Conservation (phyloP, 2,797 vertebrate species). For the Galago senegalensis region DNA sequence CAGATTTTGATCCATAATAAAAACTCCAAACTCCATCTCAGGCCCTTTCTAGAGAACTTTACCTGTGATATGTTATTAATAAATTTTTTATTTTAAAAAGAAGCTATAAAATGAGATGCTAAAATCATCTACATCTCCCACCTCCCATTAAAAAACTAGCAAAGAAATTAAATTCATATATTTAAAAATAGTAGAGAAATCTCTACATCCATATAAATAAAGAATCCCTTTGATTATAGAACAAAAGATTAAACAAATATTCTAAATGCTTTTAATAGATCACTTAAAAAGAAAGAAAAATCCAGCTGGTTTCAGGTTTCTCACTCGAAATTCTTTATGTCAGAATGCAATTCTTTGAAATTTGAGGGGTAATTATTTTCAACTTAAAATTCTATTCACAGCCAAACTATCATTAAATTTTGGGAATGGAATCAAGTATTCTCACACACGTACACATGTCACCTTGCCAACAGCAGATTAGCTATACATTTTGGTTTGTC, state of each 20-base stretch:
- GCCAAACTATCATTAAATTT: background rate
- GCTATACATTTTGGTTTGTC: background rate
- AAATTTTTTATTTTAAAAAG: background rate
- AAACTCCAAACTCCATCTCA: background rate
- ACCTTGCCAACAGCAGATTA: background rate
- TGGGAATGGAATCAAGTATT: background rate
- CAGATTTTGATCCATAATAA: background rate
- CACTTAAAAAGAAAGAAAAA: background rate
- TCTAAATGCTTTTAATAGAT: background rate
- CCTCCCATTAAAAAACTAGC: background rate
- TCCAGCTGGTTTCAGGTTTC: background rate
- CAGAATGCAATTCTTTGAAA: background rate
- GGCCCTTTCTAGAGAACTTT: background rate
- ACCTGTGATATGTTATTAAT: background rate
- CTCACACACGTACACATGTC: background rate
- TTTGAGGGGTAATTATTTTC: background rate
- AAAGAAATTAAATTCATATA: background rate
- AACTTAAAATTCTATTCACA: background rate
- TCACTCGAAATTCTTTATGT: background rate
- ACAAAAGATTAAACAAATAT: background rate
- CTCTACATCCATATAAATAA: background rate
- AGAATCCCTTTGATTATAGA: background rate
- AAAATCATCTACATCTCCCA: background rate
- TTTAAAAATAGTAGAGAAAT: background rate
- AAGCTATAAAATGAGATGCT: background rate